Evolutionary conservation across 2,888 invertebrate species (phyloP).

Genomic region (Aleiodes leptofemur): DNA sequence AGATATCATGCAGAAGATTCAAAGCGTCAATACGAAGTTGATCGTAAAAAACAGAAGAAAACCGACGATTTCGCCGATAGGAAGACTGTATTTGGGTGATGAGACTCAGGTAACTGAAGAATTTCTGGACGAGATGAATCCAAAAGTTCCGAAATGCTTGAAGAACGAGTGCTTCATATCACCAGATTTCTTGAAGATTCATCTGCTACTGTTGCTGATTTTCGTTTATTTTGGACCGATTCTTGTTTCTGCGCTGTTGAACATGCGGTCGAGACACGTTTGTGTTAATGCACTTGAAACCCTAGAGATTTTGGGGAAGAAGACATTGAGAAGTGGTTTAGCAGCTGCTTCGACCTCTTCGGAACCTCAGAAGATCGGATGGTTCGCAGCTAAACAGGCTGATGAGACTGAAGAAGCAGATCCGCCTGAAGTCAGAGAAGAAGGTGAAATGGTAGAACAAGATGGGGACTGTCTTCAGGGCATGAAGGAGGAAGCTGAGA

Average conservation of each 20-base stretch:
- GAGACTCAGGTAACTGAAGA: conserved; percentile 14
- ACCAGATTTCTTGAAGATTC: conserved; percentile 62
- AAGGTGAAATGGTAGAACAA: conserved; percentile 2
- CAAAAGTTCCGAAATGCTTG: conserved; percentile 37
- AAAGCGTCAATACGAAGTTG: conserved; percentile 46
- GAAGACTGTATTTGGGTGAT: conserved; percentile 25
- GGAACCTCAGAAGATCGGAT: background rate
- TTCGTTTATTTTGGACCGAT: conserved; percentile 66
- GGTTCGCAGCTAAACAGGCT: background rate
- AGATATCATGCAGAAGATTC: conserved; percentile 64
- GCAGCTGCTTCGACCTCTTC: background rate
- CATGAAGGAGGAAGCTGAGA: conserved; percentile 44
- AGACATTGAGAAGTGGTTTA: background rate
- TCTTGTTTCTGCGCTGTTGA: conserved; percentile 57
- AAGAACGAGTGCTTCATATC: conserved; percentile 64
- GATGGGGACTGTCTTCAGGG: conserved; percentile 6
- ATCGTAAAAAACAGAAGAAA: conserved; percentile 39
- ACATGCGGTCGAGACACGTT: conserved; percentile 51
- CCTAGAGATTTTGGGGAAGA: conserved; percentile 48
- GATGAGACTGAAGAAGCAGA: too few relatives aligned
- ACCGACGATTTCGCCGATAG: background rate
- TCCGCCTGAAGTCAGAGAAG: background rate
- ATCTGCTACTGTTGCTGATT: conserved; percentile 65
- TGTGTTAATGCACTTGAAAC: conserved; percentile 51
- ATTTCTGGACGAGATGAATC: conserved; percentile 27